Evolutionary conservation across 1,140 invertebrate genomes (phyloP).

Genomic region (Megathymus violae): DNA sequence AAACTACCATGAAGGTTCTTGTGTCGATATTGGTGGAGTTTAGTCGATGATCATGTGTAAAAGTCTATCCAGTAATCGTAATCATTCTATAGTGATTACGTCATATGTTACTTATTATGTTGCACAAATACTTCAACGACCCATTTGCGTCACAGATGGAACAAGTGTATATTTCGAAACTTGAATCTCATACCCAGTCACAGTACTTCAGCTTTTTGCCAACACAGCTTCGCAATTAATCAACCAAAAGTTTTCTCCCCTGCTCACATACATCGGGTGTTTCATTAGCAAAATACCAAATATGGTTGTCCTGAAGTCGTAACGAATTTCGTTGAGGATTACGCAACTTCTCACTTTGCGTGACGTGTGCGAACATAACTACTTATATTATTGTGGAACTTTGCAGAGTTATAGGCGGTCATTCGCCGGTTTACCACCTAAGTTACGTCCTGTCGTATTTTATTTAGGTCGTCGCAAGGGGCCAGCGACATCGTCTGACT

Average conservation of each 20-base stretch:
- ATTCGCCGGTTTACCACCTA: slow-evolving; percentile 45
- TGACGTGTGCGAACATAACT: slow-evolving; percentile 35
- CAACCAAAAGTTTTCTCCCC: slow-evolving; percentile 29
- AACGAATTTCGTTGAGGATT: slow-evolving; percentile 37
- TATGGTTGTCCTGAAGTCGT: slow-evolving; percentile 33
- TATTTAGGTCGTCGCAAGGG: slow-evolving; percentile 41
- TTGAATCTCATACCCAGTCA: slow-evolving; percentile 22
- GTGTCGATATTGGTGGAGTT: no score
- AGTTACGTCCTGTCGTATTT: slow-evolving; percentile 49
- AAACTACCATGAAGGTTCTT: no score
- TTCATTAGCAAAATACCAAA: slow-evolving; percentile 34
- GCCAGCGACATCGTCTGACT: slow-evolving; percentile 13
- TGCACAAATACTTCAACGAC: slow-evolving; percentile 10
- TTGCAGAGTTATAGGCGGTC: slow-evolving; percentile 42
- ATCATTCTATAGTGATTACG: no score
- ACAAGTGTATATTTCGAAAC: slow-evolving; percentile 21
- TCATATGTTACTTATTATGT: no score
- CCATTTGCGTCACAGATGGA: slow-evolving; percentile 17
- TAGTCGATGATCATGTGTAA: no score
- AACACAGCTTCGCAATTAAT: slow-evolving; percentile 33
- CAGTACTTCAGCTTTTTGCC: slow-evolving; percentile 27
- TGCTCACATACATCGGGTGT: slow-evolving; percentile 33
- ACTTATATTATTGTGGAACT: slow-evolving; percentile 40
- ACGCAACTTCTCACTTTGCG: slow-evolving; percentile 46
- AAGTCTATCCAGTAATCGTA: no score